These are phyloP conservation scores for Hetaerina titia DNA, from an alignment of 2,888 invertebrate genomes.

Conservation along the genomic window DNA sequence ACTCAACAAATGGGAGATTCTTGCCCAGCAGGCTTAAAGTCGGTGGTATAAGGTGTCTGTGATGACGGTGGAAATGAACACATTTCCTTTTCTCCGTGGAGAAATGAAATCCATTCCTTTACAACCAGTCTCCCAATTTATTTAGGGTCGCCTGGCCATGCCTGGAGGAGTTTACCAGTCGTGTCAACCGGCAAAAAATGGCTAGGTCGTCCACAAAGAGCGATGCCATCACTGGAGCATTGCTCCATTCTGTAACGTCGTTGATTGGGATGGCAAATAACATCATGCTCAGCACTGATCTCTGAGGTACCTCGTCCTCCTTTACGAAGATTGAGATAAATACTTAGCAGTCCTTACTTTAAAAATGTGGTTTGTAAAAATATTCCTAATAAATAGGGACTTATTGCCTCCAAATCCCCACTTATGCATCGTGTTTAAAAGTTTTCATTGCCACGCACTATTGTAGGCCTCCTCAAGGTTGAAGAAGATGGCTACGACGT, in stretches of 20 bases:
- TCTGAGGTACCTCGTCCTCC: conserved; percentile 68
- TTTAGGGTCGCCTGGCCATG: not conserved
- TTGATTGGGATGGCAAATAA: conserved; percentile 68
- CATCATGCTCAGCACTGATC: conserved; percentile 66
- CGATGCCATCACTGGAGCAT: conserved; percentile 40
- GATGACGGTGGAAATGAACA: too few relatives aligned
- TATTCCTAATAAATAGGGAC: conserved; percentile 68
- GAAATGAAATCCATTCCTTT: too few relatives aligned
- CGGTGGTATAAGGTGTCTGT: too few relatives aligned
- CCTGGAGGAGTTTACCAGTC: not conserved
- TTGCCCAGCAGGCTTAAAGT: too few relatives aligned
- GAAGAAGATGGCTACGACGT: conserved; percentile 71
- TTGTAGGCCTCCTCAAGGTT: conserved; percentile 70
- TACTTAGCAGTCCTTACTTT: not conserved
- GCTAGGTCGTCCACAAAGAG: conserved; percentile 68
- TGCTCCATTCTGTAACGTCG: conserved; percentile 26
- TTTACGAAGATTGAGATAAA: not conserved
- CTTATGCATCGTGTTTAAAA: conserved; percentile 68
- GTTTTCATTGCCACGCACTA: conserved; percentile 70
- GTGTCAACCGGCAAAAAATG: conserved; percentile 52
- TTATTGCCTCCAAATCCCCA: not conserved
- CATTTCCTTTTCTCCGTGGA: too few relatives aligned
- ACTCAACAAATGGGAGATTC: too few relatives aligned
- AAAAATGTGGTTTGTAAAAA: conserved; percentile 60
- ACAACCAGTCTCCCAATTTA: not conserved